Evolutionary conservation across 2,888 invertebrate species (phyloP), one percentile per base, ranked within the genome.

Genomic region (Lordiphosa fenestrarum): DNA sequence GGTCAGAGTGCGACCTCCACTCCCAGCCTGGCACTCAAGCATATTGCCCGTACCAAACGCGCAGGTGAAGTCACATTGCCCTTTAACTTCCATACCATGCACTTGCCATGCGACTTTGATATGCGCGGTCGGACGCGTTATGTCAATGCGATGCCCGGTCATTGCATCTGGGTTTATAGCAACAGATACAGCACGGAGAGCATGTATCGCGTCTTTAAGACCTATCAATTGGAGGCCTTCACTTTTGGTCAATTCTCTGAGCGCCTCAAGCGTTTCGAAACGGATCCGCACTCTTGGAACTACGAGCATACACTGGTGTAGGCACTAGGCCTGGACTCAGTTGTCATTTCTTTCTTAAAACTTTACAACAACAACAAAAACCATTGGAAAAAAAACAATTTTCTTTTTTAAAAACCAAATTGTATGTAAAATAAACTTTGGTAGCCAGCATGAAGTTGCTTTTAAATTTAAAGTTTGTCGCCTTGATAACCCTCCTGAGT

Each of bases 251-350:
- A 73, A 13, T 73, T 52, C 15, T 37, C 50, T 1, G 69, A 73
- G 21, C 69, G 73, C 0, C 4, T 73, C 1, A 53, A 41, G 9
- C 73, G 71, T 0, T 73, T 50, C 40, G 73, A 73, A 21, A 97
- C 23, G 10, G 40, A 40, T 7, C 6, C 12, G 6, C 23, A 41
- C 15, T 40, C 41, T 6, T 41, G 40, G 40, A 6, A 40, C 5
- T 40, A 23, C 12, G 2, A 23, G 9, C 9, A 30, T 30, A 30
- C 30, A 9, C 30, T 7, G 9, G 30, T 30, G 1, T 30, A 30
- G 30, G 25, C 25, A 25, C 5, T 44, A 44, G 44, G 15, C 44
- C 15, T 10, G 0, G 2, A 44, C 9, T 30, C 7, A 33, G 15
- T 30, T 33, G 10, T 2, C 1, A 33, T 10, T 15, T 15, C 4